Evolutionary conservation across 2,888 invertebrate genomes (phyloP), one percentile per base, ranked within the genome.

Genomic region (Tiliacea aurago): DNA sequence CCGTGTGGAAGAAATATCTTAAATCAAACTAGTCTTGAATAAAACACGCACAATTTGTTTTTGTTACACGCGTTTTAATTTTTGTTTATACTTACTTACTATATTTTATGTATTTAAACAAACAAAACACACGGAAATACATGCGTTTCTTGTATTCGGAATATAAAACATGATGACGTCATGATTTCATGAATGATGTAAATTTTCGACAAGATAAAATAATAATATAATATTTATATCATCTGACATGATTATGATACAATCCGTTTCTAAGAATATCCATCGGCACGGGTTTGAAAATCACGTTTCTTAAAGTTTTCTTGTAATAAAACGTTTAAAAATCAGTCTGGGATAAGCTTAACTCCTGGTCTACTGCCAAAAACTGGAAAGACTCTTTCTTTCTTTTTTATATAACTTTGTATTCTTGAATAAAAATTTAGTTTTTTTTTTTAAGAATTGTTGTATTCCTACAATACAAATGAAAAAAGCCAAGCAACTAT

Each of bases 201-300:
- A 62, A 15, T 47, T 66, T 70, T 80, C 58, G 47, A 53, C 62
- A 51, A 41, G 62, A 28, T n/a, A n/a, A n/a, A n/a, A n/a, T n/a
- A n/a, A n/a, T n/a, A n/a, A n/a, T n/a, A n/a, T n/a, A n/a, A n/a
- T 84, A 69, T 81, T 69, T 69, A 63, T 66, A 74, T 62, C 56
- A 45, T 55, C 80, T 69, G 66, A 83, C 84, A 70, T 83, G 23
- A 15, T 68, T 61, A 23, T 56, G 51, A n/a, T 56, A 51, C 51
- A 56, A 65, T 62, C n/a, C 45, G 49, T 67, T 80, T 73, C 69
- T 47, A 33, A 45, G 65, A 73, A 84, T 56, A 63, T 53, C 20
- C 56, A 15, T 37, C 33, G n/a, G 13, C 2, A 7, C 4, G 23
- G 5, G 20, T 47, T 74, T n/a, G 1, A 15, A 33, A 41, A 56